Base-by-base conservation (phyloP, 2,797 vertebrate genomes). In the Menidia menidia region DNA sequence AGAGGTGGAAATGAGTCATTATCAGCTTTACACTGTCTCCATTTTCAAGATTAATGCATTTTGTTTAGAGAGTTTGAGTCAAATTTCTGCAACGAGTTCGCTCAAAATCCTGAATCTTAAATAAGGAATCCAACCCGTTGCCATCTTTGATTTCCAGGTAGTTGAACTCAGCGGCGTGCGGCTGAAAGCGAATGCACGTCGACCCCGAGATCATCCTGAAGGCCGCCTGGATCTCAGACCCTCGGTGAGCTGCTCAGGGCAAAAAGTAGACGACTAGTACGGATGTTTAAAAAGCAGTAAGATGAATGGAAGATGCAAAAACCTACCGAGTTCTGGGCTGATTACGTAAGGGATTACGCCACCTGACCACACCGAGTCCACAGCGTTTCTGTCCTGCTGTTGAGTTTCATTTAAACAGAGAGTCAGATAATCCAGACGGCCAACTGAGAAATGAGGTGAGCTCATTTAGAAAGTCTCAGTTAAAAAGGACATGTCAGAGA, bases 351-450 rank as follows among this genome's bases (percentile, higher is more conserved):
- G 62, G 1, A 85, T 18, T 1, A 10, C 1, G 11, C 59, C 81
- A 0, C 65, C 16, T 0, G 0, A 0, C 88, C 88, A 89, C 42
- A 89, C 0, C 0, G 0, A 35, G 4, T 57, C 0, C 15, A 84
- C 71, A 7, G 84, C 86, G 1, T 88, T 88, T 71, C 82, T 75
- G 57, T 75, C 57, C 15, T 75, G 72, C 84, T 88, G 78, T 0
- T 14, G 6, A n/a, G 1, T 9, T 0, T 41, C 0, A 4, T 4
- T 15, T 1, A 41, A 15, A 56, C 2, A 2, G 9, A 35, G 43
- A 16, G 4, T 0, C 25, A 12, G n/a, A n/a, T 25, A 3, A 5
- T n/a, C 4, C 14, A 16, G 15, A 47, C 14, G 8, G 18, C 35
- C 35, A 19, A 9, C 6, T 5, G 12, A 4, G 13, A 4, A 43